Evolutionary conservation across 2,113 vertebrate genomes (phyloP).

Genomic region (Cynopterus brachyotis): DNA sequence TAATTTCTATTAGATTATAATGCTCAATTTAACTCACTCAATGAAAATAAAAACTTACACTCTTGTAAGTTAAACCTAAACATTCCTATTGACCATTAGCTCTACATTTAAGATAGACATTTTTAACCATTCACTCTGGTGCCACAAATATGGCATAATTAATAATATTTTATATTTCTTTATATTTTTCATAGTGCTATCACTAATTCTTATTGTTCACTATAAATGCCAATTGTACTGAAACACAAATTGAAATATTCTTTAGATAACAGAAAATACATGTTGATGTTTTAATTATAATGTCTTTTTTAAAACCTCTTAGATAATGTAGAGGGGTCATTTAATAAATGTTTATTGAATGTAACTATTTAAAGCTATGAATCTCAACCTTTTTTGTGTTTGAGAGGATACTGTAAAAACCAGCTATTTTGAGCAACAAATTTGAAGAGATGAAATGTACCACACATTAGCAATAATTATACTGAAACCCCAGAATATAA

Average conservation of each 20-base stretch:
- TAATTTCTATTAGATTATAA: slow-evolving; percentile 51
- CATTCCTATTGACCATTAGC: slow-evolving; percentile 28
- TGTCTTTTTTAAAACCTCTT: not conserved
- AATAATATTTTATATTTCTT: slow-evolving; percentile 38
- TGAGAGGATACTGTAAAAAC: not conserved
- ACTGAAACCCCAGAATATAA: not conserved
- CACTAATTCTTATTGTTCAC: slow-evolving; percentile 24
- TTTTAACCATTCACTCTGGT: slow-evolving; percentile 20
- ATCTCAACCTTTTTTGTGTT: not conserved
- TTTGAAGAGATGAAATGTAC: not conserved
- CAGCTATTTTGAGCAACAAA: not conserved
- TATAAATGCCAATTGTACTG: slow-evolving; percentile 9
- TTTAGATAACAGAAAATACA: slow-evolving; percentile 34
- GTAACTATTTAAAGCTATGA: not conserved
- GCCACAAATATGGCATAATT: slow-evolving; percentile 7
- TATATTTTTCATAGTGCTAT: slow-evolving; percentile 35
- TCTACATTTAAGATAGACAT: slow-evolving; percentile 25
- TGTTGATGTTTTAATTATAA: not conserved
- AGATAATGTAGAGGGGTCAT: not conserved
- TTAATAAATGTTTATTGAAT: not conserved
- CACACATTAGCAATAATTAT: not conserved
- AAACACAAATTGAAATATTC: not conserved
- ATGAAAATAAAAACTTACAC: slow-evolving; percentile 30
- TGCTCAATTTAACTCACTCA: slow-evolving; percentile 36
- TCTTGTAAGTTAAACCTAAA: slow-evolving; percentile 40